Percentiles rank a stretch among this genome's conserved stretches.
Conservation (phyloP, 2,888 invertebrate species). For the Microctonus aethiopoides region DNA sequence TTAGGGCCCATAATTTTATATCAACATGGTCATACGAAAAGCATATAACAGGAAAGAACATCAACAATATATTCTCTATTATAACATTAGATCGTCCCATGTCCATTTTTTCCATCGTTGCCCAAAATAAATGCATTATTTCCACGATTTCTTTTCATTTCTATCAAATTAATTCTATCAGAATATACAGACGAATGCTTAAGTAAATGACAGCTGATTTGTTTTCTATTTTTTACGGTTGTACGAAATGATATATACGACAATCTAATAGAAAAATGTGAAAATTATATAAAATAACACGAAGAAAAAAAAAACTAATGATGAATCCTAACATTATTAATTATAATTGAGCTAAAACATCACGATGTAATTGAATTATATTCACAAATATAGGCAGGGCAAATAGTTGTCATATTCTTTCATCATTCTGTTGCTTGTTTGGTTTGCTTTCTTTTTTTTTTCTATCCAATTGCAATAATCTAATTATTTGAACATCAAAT, state of each 20-base stretch:
- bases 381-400: slow-evolving; percentile 18
- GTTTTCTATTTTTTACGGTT: not conserved
- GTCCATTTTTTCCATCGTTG: slow-evolving; percentile 29
- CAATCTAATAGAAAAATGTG: not conserved
- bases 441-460: slow-evolving; percentile 2
- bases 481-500: not conserved
- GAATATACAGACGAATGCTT: not conserved
- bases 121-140: slow-evolving; percentile 25
- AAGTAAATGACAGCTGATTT: slow-evolving; percentile 5
- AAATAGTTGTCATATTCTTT: slow-evolving; percentile 9
- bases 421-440: slow-evolving; percentile 15
- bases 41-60: slow-evolving; percentile 30
- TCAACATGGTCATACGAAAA: not conserved
- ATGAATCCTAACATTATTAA: not conserved
- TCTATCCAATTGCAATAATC: not conserved
- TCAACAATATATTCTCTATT: slow-evolving; percentile 47
- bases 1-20: not conserved
- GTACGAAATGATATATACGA: not conserved
- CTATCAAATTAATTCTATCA: not conserved
- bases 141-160: not conserved
- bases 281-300: slow-evolving; percentile 1
- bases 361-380: slow-evolving; percentile 8
- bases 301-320: not conserved
- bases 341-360: slow-evolving; percentile 18
- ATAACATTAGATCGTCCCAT: slow-evolving; percentile 42